Conservation (phyloP, 2,888 invertebrate genomes). For the Tanytarsus gracilentus region DNA sequence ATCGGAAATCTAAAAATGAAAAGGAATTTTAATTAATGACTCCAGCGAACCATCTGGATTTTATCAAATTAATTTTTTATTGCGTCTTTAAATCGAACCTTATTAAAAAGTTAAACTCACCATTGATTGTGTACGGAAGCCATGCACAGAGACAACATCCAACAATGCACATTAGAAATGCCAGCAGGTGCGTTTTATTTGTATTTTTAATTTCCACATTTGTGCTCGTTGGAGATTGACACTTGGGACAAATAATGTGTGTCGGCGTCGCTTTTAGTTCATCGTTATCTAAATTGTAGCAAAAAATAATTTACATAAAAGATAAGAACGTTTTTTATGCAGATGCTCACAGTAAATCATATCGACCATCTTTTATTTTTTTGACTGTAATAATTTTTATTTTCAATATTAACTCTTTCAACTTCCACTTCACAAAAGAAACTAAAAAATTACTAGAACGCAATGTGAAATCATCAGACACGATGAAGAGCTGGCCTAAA, state of each 20-base stretch:
- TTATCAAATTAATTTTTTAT: background rate
- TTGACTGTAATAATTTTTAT: background rate
- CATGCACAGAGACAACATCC: constrained; percentile 14
- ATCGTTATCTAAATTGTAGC: constrained; percentile 2
- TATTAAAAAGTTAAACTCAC: background rate
- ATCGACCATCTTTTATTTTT: constrained; percentile 7
- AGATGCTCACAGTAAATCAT: constrained; percentile 14
- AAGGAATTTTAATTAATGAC: background rate
- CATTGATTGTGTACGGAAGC: constrained; percentile 16
- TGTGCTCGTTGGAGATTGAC: constrained; percentile 6
- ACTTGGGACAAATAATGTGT: constrained; percentile 20
- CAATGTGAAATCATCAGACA: constrained; percentile 16
- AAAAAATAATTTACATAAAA: background rate
- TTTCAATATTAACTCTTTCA: background rate
- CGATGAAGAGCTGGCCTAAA: constrained; percentile 20
- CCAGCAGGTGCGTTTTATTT: background rate
- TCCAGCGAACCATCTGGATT: background rate
- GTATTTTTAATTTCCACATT: constrained; percentile 24
- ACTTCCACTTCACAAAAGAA: constrained; percentile 11
- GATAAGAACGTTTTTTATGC: background rate
- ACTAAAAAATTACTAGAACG: constrained; percentile 19
- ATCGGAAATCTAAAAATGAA: constrained; percentile 9
- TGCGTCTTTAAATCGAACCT: background rate
- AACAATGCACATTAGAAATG: constrained; percentile 11
- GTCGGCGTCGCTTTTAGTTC: background rate